Evolutionary conservation across 2,888 invertebrate genomes (phyloP).

Genomic region (Tetheella fluctuosa): DNA sequence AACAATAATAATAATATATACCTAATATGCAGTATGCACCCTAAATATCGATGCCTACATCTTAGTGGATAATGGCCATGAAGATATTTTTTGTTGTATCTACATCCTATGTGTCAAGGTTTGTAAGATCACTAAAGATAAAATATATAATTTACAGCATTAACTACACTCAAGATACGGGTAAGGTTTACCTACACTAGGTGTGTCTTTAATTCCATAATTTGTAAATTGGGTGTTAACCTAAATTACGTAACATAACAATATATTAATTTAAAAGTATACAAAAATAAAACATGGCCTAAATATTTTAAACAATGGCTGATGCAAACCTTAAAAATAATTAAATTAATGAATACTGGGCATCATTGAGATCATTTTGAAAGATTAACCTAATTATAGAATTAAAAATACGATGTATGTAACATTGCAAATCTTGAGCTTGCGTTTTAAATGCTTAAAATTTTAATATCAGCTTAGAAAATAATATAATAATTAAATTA

Average conservation of each 20-base stretch:
- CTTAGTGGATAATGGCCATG: not conserved
- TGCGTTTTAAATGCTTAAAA: not conserved
- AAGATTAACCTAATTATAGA: slow-evolving; percentile 32
- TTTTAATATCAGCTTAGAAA: not conserved
- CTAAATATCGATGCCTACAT: not conserved
- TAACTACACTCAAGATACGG: not conserved
- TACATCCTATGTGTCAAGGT: not conserved
- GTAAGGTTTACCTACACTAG: not conserved
- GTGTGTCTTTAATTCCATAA: not conserved
- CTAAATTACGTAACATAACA: slow-evolving; percentile 15
- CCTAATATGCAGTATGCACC: not conserved
- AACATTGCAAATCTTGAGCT: not conserved
- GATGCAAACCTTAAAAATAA: slow-evolving; percentile 49
- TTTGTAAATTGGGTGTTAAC: not conserved
- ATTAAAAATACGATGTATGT: slow-evolving; percentile 15
- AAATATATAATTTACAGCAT: not conserved
- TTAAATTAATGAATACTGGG: slow-evolving; percentile 63
- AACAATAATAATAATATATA: slow-evolving; percentile 14
- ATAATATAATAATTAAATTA: not conserved
- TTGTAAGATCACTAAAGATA: not conserved
- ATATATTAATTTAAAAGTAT: not conserved
- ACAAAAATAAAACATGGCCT: slow-evolving; percentile 34
- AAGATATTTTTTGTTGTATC: not conserved
- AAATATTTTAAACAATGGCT: slow-evolving; percentile 47
- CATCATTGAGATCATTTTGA: slow-evolving; percentile 71